Evolutionary conservation across 2,888 invertebrate genomes (phyloP).

Genomic region (Perizoma affinitatum): DNA sequence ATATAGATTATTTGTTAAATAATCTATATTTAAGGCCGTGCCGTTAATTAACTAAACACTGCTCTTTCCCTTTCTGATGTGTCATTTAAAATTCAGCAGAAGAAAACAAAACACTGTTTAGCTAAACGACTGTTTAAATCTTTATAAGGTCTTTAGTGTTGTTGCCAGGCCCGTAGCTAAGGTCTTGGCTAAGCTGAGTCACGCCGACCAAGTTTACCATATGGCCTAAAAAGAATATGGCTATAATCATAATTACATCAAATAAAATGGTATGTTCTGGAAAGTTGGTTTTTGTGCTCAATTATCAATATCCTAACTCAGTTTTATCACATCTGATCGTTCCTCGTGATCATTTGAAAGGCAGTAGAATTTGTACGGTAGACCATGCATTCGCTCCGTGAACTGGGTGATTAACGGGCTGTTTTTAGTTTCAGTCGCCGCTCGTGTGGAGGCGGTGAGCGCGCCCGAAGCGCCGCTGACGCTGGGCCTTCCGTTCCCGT

Average conservation of each 20-base stretch:
- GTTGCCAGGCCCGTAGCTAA: too few relatives aligned
- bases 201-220: too few relatives aligned
- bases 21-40: neutral
- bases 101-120: too few relatives aligned
- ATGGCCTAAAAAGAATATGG: too few relatives aligned
- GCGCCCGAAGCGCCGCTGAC: slow-evolving; percentile 63
- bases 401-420: slow-evolving; percentile 47
- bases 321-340: too few relatives aligned
- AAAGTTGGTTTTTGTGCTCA: slow-evolving; percentile 6
- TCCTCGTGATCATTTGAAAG: neutral
- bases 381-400: neutral
- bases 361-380: slow-evolving; percentile 1
- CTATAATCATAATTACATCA: neutral
- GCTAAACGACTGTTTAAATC: too few relatives aligned
- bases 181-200: too few relatives aligned
- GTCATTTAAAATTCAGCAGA: too few relatives aligned
- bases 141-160: too few relatives aligned
- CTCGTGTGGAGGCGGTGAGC: slow-evolving; percentile 30
- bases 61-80: too few relatives aligned
- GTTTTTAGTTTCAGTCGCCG: slow-evolving; percentile 70
- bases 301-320: neutral
- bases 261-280: slow-evolving; percentile 2
- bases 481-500: slow-evolving; percentile 75
- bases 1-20: slow-evolving; percentile 38
- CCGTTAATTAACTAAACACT: too few relatives aligned